Percentiles rank a stretch among this genome's conserved stretches.
Evolutionary conservation across 2,113 vertebrate genomes (phyloP).

Genomic region (Cricetomys ansorgei): DNA sequence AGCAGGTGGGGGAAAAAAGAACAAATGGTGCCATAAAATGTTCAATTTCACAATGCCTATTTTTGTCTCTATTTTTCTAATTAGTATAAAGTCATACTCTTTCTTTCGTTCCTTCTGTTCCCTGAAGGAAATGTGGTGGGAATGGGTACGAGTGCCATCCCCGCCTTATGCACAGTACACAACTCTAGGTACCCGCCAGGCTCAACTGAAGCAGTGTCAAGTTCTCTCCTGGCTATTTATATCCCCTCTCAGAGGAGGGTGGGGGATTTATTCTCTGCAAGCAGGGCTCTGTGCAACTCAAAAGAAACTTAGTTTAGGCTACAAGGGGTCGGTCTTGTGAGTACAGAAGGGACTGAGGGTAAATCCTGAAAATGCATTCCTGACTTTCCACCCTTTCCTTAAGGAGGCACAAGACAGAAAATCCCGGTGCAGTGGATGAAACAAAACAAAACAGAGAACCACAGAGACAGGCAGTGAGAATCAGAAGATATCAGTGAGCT

Average conservation of each 20-base stretch:
- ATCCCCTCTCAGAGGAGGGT: not conserved
- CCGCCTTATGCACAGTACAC: constrained; percentile 38
- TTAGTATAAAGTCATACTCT: constrained; percentile 64
- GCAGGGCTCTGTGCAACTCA: not conserved
- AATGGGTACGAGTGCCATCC: constrained; percentile 54
- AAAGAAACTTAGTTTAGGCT: not conserved
- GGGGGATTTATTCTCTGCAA: not conserved
- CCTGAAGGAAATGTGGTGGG: constrained; percentile 32
- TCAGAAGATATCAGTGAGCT: constrained; percentile 42
- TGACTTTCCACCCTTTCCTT: not conserved
- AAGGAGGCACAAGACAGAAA: not conserved
- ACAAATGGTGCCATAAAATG: not conserved
- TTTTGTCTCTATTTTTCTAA: constrained; percentile 63
- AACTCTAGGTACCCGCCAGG: constrained; percentile 46
- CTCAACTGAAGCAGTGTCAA: not conserved
- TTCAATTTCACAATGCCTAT: constrained; percentile 16
- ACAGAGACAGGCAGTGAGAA: not conserved
- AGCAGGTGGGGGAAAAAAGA: not conserved
- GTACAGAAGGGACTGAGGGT: not conserved
- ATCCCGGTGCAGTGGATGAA: not conserved
- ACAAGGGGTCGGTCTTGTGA: not conserved
- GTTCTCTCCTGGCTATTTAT: constrained; percentile 20
- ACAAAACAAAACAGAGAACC: not conserved
- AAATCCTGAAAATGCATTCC: not conserved
- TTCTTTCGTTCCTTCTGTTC: constrained; percentile 52